Base-by-base conservation (phyloP, 1,140 invertebrate species). In the Adoxophyes honmai region DNA sequence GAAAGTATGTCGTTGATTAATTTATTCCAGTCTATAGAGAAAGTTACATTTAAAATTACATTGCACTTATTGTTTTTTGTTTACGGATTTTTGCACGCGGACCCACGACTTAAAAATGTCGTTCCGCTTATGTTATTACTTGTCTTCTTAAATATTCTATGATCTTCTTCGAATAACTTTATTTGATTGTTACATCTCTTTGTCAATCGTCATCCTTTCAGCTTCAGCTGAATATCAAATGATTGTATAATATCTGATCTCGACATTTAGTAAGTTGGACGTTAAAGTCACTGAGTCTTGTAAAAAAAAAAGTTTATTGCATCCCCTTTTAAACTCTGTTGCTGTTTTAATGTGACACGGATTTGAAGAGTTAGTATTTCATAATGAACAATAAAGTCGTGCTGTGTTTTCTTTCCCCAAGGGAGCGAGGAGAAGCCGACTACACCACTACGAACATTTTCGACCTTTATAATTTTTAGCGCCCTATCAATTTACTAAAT, bases 321-420 rank as follows among this genome's bases (percentile, higher is more conserved):
- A n/a, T n/a, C 21, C 21, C 21, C 6, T 28, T 28, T 28, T 28
- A 28, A 28, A 28, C 6, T 6, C 21, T 28, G 21, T 28, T 2
- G 2, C 2, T 28, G 21, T 28, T 28, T 28, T 28, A n/a, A 21
- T 36, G 34, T 36, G 34, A 4, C 11, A 18, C 8, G 3, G 42
- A 33, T 33, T 21, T 48, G 16, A 28, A 11, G 18, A 21, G 42
- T 48, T 48, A 16, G 18, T 4, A 13, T 48, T 13, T 33, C 11
- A 7, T 48, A 48, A 48, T n/a, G 48, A 65, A 64, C 60, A 36
- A 64, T 73, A 70, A 68, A 70, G 51, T 58, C 64, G 64, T 74
- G 67, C 62, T 60, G 61, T 70, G 59, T 76, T 77, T 75, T 75
- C 61, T 79, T 79, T 75, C 68, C 51, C 72, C 54, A 79, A 79